Percentiles rank a stretch among this genome's conserved stretches.
Evolutionary conservation across 2,888 invertebrate species (phyloP).

Genomic region (Petrophora chlorosata): DNA sequence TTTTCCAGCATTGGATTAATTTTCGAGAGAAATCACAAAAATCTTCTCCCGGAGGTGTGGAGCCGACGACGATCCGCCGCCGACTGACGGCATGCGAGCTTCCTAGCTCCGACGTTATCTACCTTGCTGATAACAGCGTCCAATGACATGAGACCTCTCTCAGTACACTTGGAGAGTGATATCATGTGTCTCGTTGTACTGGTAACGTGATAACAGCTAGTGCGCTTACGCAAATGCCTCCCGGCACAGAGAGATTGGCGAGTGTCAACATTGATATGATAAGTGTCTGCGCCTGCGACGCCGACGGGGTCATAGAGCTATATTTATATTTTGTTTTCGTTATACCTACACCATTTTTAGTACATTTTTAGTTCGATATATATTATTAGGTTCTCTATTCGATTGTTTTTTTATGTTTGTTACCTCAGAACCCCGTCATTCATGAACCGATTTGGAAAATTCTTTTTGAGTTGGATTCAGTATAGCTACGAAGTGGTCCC

Average conservation of each 20-base stretch:
- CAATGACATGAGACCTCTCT: slow-evolving; percentile 46
- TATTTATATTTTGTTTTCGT: slow-evolving; percentile 47
- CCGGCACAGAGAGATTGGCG: slow-evolving; percentile 64
- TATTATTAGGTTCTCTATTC: too few relatives aligned
- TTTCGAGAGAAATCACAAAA: slow-evolving; percentile 30
- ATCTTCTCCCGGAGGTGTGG: slow-evolving; percentile 49
- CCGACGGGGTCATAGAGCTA: slow-evolving; percentile 61
- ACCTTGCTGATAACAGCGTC: slow-evolving; percentile 57
- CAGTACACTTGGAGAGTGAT: slow-evolving; percentile 14
- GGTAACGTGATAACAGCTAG: slow-evolving; percentile 53
- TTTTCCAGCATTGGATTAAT: background rate
- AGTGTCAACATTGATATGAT: slow-evolving; percentile 77
- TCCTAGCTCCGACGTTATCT: slow-evolving; percentile 67
- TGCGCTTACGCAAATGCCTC: slow-evolving; percentile 78
- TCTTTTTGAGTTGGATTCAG: too few relatives aligned
- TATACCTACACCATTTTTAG: slow-evolving; percentile 25
- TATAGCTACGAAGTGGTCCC: too few relatives aligned
- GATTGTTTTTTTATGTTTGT: too few relatives aligned
- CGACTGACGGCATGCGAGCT: slow-evolving; percentile 60
- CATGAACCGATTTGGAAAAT: too few relatives aligned
- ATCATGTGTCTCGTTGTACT: slow-evolving; percentile 40
- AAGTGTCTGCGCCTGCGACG: slow-evolving; percentile 56
- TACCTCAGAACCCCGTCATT: too few relatives aligned
- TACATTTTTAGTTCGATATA: too few relatives aligned
- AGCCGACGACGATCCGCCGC: slow-evolving; percentile 74